Base-by-base conservation (phyloP, 2,797 vertebrate species). In the Bryconaethiops microstoma region DNA sequence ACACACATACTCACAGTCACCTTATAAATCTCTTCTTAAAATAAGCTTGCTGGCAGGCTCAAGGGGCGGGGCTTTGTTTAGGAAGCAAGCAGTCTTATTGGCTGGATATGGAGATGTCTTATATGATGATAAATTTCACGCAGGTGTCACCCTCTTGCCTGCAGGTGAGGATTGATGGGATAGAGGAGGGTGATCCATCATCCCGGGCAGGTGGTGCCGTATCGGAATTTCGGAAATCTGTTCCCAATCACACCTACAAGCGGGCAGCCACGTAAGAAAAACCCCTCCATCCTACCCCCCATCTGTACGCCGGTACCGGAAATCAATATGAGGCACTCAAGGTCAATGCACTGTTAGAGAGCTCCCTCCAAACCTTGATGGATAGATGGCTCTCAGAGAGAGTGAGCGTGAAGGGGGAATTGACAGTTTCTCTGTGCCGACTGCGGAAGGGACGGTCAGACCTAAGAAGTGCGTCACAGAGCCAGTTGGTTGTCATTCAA, bases 331-430 rank as follows among this genome's bases (percentile, higher is more conserved):
- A 94, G 84, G 82, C 95, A 96, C 96, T 98, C 97, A 99, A 99
- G 97, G 97, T 99, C 97, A 99, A 97, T 98, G 96, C 97, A 98
- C 96, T 97, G 96, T 96, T 97, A 95, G 96, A 96, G 97, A 97
- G 96, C 96, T 97, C 96, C 95, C 80, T 72, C 96, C 96, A 96
- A 95, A 95, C 92, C 89, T 95, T 98, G 97, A 98, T 95, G 92
- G 97, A 99, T 97, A 95, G 95, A 95, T 95, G 85, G 93, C 92
- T 92, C 92, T 94, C 91, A 88, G 88, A 92, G 93, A 91, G 92
- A 95, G 92, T 92, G 92, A 96, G 96, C 92, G 93, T 88, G 90
- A 95, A 92, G 93, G 94, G 93, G 93, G 94, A 95, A 94, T 91
- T 95, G 96, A 97, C 96, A 95, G 93, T 91, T 87, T 90, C 93